phyloP scores from a whole-genome alignment of 2,113 vertebrate genomes.

The Mastomys coucha region DNA sequence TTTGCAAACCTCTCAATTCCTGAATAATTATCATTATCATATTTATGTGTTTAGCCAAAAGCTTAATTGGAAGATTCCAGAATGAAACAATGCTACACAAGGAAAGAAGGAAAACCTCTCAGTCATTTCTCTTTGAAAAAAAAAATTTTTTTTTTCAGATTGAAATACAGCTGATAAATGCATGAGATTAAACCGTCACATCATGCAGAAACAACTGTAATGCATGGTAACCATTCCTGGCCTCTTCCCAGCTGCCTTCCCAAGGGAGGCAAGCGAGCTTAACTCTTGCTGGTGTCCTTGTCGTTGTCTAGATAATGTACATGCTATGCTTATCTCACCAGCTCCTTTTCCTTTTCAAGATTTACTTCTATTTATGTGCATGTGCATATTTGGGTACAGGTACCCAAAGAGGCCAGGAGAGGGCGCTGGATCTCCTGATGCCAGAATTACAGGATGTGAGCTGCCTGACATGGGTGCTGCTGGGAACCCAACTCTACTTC shows the following conservation, averaged over 20 bases:
- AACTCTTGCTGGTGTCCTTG: slow-evolving; percentile 48
- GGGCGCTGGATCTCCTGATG: not conserved
- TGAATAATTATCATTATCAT: slow-evolving; percentile 80
- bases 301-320: not conserved
- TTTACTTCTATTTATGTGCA: not conserved
- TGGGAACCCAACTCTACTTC: not conserved
- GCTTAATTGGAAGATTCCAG: slow-evolving; percentile 77
- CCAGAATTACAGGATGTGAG: not conserved
- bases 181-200: slow-evolving; percentile 32
- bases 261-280: not conserved
- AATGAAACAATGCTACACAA: slow-evolving; percentile 65
- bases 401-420: not conserved
- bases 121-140: slow-evolving; percentile 62
- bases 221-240: not conserved
- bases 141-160: not conserved
- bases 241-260: not conserved
- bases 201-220: not conserved
- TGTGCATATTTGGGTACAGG: not conserved
- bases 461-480: not conserved
- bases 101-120: slow-evolving; percentile 37
- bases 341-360: not conserved
- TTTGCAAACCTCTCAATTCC: slow-evolving; percentile 66
- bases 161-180: not conserved
- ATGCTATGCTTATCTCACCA: not conserved
- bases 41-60: slow-evolving; percentile 80